Evolutionary conservation across 2,888 invertebrate genomes (phyloP), one percentile per base, ranked within the genome.

Genomic region (Tillus elongatus): DNA sequence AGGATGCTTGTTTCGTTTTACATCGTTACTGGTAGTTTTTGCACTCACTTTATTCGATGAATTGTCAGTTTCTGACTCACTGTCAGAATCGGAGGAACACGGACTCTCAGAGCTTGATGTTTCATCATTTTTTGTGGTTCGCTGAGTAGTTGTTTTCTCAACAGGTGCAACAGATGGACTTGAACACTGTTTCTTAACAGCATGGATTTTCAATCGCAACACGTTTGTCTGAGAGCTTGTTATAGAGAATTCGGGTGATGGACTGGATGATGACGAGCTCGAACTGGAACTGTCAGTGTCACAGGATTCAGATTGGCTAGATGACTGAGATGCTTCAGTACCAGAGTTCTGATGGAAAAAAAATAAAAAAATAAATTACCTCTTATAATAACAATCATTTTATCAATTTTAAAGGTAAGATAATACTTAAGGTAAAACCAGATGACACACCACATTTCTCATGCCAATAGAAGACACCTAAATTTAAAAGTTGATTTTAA

Each of bases 161-260:
- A 60, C 63, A 31, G 60, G 50, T 40, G 68, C 52, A n/a, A 34
- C 61, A 50, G 66, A 45, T 10, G 52, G 67, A 60, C 62, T 51
- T 60, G 60, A 44, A 48, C 58, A 56, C 59, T 72, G 53, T 53
- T 71, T 71, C 31, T 70, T 72, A 42, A 76, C 72, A 28, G 74
- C 74, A 44, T 75, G 75, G 39, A 76, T 75, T 50, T 74, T 77
- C 33, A 77, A 65, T 43, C 75, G 72, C 35, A 77, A 56, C 12
- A 75, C 75, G 29, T 74, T 73, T 29, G 75, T 75, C 58, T 74
- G 65, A 2, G 65, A 71, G 40, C 72, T 74, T 28, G 75, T 76
- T 15, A 76, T 75, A 6, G 75, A 75, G 58, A 77, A 77, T 52
- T 75, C 75, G 4, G 64, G 64, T 26, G 63, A 60, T n/a, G 61